phyloP scores from a whole-genome alignment of 2,888 invertebrate species.

The Sacculina carcini region DNA sequence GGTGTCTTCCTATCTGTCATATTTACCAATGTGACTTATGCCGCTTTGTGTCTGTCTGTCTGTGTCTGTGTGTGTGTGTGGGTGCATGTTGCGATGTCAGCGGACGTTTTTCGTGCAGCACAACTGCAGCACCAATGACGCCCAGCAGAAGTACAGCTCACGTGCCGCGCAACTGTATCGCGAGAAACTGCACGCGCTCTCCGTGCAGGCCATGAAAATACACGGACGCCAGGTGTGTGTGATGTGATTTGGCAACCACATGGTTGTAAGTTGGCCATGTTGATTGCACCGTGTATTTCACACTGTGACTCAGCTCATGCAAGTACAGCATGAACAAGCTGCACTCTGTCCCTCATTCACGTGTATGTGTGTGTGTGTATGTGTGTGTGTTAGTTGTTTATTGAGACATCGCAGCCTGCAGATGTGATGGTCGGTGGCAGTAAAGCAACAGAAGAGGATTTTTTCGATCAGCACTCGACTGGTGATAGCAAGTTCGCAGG shows the following conservation, averaged over 20 bases:
- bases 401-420: too few relatives aligned
- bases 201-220: slow-evolving; percentile 64
- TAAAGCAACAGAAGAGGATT: slow-evolving; percentile 5
- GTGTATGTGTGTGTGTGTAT: not conserved
- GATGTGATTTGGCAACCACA: too few relatives aligned
- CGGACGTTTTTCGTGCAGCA: slow-evolving; percentile 79
- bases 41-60: not conserved
- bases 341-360: not conserved
- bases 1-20: not conserved
- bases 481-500: too few relatives aligned
- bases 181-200: slow-evolving; percentile 54
- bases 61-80: not conserved
- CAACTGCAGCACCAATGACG: slow-evolving; percentile 67
- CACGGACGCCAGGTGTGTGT: slow-evolving; percentile 55
- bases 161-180: slow-evolving; percentile 76
- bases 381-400: too few relatives aligned
- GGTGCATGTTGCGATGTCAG: slow-evolving; percentile 26
- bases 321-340: too few relatives aligned
- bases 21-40: slow-evolving; percentile 4
- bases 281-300: too few relatives aligned
- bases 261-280: too few relatives aligned
- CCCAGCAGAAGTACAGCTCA: slow-evolving; percentile 91
- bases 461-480: slow-evolving; percentile 1
- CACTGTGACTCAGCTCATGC: too few relatives aligned
- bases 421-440: slow-evolving; percentile 5